Evolutionary conservation across 1,140 invertebrate genomes (phyloP).

Genomic region (Penaeus indicus): DNA sequence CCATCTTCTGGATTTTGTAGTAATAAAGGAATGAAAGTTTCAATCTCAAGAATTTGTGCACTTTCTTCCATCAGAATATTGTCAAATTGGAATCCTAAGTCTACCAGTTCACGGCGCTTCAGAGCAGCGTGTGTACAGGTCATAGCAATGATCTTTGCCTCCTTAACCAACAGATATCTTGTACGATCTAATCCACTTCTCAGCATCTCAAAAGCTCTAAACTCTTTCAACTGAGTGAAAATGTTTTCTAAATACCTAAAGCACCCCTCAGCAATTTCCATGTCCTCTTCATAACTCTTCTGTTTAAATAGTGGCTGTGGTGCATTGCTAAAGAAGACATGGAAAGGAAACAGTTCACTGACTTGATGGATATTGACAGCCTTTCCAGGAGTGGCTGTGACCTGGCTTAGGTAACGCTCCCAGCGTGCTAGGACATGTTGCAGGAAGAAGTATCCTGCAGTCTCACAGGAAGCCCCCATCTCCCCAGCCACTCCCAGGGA

Average conservation of each 20-base stretch:
- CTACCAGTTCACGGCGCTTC: slow-evolving; percentile 95
- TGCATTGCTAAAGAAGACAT: slow-evolving; percentile 91
- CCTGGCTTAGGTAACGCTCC: slow-evolving; percentile 85
- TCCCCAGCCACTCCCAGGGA: slow-evolving; percentile 89
- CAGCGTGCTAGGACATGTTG: slow-evolving; percentile 90
- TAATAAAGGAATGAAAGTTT: slow-evolving; percentile 98
- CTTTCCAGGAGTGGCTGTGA: slow-evolving; percentile 72
- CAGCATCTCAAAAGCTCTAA: slow-evolving; percentile 94
- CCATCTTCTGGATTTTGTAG: slow-evolving; percentile 98
- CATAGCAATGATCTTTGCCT: slow-evolving; percentile 99
- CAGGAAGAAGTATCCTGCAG: slow-evolving; percentile 92
- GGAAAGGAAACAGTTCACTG: slow-evolving; percentile 90
- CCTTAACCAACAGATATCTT: slow-evolving; percentile 96
- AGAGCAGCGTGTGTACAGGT: slow-evolving; percentile 99
- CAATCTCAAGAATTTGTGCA: slow-evolving; percentile 99
- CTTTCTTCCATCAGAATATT: slow-evolving; percentile 99
- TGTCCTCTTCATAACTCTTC: slow-evolving; percentile 84
- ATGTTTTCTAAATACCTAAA: slow-evolving; percentile 96
- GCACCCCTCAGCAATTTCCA: slow-evolving; percentile 93
- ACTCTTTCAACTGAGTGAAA: slow-evolving; percentile 97
- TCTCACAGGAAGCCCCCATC: slow-evolving; percentile 98
- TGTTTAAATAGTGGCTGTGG: slow-evolving; percentile 93
- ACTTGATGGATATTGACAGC: slow-evolving; percentile 70
- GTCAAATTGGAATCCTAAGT: slow-evolving; percentile 97
- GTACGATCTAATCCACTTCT: slow-evolving; percentile 95